A percentile compares a stretch with the other conserved stretches of the same genome.
Evolutionary conservation across 2,888 invertebrate species (phyloP).

Genomic region (Leptopilina drosophilae): DNA sequence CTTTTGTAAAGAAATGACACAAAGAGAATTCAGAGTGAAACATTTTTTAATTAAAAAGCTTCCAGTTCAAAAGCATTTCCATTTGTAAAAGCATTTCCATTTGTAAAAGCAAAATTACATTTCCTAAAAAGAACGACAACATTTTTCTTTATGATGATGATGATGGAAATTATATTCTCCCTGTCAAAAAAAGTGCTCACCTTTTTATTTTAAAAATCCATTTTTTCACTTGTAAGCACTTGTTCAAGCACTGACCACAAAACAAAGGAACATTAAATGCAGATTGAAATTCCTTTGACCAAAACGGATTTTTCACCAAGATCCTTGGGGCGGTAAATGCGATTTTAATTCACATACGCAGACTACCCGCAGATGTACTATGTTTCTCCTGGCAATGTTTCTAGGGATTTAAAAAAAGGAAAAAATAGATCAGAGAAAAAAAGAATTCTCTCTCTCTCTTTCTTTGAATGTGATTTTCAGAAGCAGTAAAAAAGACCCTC

Average conservation of each 20-base stretch:
- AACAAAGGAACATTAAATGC: conserved; percentile 41
- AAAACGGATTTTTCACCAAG: conserved; percentile 24
- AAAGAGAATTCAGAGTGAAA: too few species aligned
- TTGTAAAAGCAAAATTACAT: too few species aligned
- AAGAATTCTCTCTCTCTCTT: neutral
- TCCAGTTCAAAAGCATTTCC: too few species aligned
- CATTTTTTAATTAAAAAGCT: too few species aligned
- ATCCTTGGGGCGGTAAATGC: conserved; percentile 20
- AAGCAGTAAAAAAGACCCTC: conserved; percentile 17
- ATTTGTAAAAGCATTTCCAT: too few species aligned
- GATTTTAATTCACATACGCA: conserved; percentile 38
- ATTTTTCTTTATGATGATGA: too few species aligned
- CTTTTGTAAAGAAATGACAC: too few species aligned
- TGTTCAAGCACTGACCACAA: conserved; percentile 13
- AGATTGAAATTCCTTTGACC: conserved; percentile 39
- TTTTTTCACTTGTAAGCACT: neutral
- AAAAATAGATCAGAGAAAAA: neutral
- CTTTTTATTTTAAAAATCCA: neutral
- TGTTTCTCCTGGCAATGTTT: conserved; percentile 26
- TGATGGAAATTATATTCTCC: neutral
- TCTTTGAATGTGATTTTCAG: conserved; percentile 18
- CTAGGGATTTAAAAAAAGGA: conserved; percentile 29
- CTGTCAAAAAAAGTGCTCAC: neutral
- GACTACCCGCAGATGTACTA: conserved; percentile 8
- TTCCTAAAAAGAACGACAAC: too few species aligned